These are phyloP conservation scores for Vombatus ursinus DNA, from an alignment of 2,113 vertebrate species.

Conservation along the genomic window DNA sequence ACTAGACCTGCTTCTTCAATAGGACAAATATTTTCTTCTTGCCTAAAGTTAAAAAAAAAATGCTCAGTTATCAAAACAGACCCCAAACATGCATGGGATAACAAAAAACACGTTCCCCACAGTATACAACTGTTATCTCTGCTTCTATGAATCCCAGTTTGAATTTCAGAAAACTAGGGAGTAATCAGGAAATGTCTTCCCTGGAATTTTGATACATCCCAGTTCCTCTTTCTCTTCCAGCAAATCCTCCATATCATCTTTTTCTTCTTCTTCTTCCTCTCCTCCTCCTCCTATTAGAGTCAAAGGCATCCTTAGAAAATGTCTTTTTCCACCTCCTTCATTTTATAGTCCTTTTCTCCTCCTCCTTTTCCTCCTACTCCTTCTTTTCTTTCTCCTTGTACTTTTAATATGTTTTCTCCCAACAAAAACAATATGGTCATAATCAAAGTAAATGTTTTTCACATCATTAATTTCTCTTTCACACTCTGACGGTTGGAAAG, in stretches of 20 bases:
- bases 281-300: not conserved
- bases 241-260: not conserved
- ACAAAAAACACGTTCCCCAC: conserved; percentile 7
- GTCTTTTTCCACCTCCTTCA: not conserved
- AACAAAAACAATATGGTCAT: conserved; percentile 37
- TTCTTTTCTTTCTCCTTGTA: conserved; percentile 2
- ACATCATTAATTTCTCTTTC: conserved; percentile 63
- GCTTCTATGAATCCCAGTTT: conserved; percentile 50
- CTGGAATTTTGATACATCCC: conserved; percentile 36
- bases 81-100: conserved; percentile 10
- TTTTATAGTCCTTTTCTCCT: not conserved
- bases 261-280: conserved; percentile 18
- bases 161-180: conserved; percentile 44
- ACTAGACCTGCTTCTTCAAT: conserved; percentile 49
- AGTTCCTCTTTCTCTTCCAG: not conserved
- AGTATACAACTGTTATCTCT: conserved; percentile 36
- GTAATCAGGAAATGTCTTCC: not conserved
- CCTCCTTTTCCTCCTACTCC: not conserved
- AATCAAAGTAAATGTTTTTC: conserved; percentile 63
- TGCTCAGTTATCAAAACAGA: conserved; percentile 64
- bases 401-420: conserved; percentile 25
- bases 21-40: conserved; percentile 49
- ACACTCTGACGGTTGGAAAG: conserved; percentile 54
- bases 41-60: conserved; percentile 45
- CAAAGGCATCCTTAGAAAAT: not conserved